phyloP scores from a whole-genome alignment of 2,888 invertebrate genomes.

The Drosophila quasianomalipes region DNA sequence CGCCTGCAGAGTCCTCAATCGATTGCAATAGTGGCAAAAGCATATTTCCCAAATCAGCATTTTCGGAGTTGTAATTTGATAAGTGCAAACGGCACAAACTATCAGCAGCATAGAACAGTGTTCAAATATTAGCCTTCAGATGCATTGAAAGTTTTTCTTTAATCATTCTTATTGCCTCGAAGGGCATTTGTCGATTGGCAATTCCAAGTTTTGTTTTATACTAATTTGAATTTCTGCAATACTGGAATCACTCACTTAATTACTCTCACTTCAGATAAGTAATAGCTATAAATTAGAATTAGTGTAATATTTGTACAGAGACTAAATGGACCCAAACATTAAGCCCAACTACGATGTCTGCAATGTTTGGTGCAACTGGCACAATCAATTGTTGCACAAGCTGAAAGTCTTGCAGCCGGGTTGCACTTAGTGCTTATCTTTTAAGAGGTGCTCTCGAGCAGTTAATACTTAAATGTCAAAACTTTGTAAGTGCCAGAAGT shows the following conservation, averaged over 20 bases:
- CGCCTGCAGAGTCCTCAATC: neutral
- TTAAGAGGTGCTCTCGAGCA: slow-evolving; percentile 9
- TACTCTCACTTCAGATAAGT: neutral
- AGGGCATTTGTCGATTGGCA: neutral
- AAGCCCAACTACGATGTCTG: neutral
- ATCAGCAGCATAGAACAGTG: neutral
- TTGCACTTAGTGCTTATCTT: slow-evolving; percentile 37
- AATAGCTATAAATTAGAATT: neutral
- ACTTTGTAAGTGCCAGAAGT: slow-evolving; percentile 40
- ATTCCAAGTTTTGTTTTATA: neutral
- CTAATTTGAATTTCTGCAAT: neutral
- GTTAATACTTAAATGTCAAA: slow-evolving; percentile 40
- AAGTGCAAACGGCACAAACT: neutral
- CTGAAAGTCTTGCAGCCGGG: slow-evolving; percentile 5
- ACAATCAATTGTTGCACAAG: slow-evolving; percentile 16
- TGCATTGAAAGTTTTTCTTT: slow-evolving; percentile 1
- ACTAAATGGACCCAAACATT: neutral
- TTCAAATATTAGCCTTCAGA: neutral
- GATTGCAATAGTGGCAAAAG: neutral
- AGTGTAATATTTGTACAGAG: neutral
- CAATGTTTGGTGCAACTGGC: neutral
- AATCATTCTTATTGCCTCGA: neutral
- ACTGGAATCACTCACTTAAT: neutral
- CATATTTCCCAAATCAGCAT: neutral
- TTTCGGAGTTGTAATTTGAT: slow-evolving; percentile 2